These are phyloP conservation scores for Leptobrachium ailaonicum DNA, from an alignment of 2,113 vertebrate genomes.

Conservation along the genomic window DNA sequence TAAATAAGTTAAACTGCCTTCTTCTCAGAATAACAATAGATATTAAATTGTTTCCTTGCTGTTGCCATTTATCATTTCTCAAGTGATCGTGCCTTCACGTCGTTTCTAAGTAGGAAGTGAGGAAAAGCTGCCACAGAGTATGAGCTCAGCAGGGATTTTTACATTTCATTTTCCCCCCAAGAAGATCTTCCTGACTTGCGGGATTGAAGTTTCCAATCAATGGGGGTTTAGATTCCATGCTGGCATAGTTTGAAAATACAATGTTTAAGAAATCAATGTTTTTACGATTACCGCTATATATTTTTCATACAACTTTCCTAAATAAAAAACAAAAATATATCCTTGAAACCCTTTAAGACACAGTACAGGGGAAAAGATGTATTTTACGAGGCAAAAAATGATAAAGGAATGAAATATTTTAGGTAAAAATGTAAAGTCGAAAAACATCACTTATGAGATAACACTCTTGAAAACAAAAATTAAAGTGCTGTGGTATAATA, in stretches of 20 bases:
- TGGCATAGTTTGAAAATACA: conserved; percentile 15
- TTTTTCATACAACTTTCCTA: conserved; percentile 10
- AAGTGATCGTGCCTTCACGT: conserved; percentile 43
- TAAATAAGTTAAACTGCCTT: conserved; percentile 47
- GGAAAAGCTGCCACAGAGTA: conserved; percentile 41
- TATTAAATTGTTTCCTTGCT: conserved; percentile 51
- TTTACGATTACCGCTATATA: conserved; percentile 10
- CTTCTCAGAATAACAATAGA: conserved; percentile 39
- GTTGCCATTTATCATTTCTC: conserved; percentile 53
- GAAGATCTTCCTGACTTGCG: conserved; percentile 26
- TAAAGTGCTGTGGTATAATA: no score
- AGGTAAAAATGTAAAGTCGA: no score
- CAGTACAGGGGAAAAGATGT: no score
- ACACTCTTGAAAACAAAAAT: no score
- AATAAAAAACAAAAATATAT: background rate
- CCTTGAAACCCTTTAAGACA: no score
- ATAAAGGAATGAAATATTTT: no score
- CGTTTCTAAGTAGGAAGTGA: conserved; percentile 45
- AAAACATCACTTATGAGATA: no score
- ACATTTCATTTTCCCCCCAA: conserved; percentile 4
- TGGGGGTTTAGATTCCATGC: conserved; percentile 11
- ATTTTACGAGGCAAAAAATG: no score
- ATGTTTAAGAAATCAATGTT: conserved; percentile 35
- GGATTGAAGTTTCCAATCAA: conserved; percentile 40
- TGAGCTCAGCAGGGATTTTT: conserved; percentile 46